Conservation (phyloP, 2,888 invertebrate genomes). For the Physocephala rufipes region DNA sequence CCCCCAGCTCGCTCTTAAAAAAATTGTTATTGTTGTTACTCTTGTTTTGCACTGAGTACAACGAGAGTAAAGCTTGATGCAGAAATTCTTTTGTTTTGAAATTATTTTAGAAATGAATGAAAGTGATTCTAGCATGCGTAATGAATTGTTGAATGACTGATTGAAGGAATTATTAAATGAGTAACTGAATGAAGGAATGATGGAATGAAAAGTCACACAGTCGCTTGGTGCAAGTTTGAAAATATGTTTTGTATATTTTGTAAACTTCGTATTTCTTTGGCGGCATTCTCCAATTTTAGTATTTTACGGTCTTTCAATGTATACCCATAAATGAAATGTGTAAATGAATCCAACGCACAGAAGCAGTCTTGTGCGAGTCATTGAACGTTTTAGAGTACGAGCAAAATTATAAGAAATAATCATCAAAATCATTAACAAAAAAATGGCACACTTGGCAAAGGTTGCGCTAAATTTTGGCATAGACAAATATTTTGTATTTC, state of each 20-base stretch:
- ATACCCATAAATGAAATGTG: too few relatives aligned
- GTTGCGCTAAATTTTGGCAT: not conserved
- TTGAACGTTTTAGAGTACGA: not conserved
- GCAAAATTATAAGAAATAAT: not conserved
- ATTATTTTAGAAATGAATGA: not conserved
- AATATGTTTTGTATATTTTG: too few relatives aligned
- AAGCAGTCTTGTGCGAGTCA: not conserved
- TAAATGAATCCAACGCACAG: not conserved
- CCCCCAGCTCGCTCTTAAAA: not conserved
- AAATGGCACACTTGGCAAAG: constrained; percentile 24
- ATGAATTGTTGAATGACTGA: constrained; percentile 4
- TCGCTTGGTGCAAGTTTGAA: too few relatives aligned
- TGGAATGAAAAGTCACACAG: constrained; percentile 4
- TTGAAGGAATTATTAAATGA: constrained; percentile 8
- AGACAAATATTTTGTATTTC: not conserved
- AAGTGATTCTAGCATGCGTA: not conserved
- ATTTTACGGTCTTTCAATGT: too few relatives aligned
- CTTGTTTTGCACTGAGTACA: not conserved
- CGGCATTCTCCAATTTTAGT: too few relatives aligned
- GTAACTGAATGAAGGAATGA: not conserved
- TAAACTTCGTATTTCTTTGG: too few relatives aligned
- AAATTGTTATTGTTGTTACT: constrained; percentile 8
- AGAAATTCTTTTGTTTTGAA: constrained; percentile 13
- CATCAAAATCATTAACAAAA: not conserved
- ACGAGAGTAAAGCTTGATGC: constrained; percentile 4